Evolutionary conservation across 2,888 invertebrate genomes (phyloP).

Genomic region (Biston betularia): DNA sequence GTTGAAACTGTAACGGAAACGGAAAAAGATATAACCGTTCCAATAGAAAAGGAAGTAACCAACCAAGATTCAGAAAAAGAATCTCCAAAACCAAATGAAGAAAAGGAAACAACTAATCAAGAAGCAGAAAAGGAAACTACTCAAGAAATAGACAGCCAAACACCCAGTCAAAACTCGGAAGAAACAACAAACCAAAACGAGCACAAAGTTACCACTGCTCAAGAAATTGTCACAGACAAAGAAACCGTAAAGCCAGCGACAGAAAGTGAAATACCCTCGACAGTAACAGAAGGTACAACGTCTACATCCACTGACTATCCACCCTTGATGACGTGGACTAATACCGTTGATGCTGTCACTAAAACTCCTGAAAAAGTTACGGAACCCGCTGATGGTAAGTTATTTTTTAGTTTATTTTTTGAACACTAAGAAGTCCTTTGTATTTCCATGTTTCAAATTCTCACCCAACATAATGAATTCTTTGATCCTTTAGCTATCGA

Average conservation of each 20-base stretch:
- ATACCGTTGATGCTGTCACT: conserved; percentile 65
- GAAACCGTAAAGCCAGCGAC: conserved; percentile 58
- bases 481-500: no score
- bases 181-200: conserved; percentile 45
- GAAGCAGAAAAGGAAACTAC: conserved; percentile 8
- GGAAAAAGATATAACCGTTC: conserved; percentile 40
- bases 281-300: conserved; percentile 45
- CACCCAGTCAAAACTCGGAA: conserved; percentile 25
- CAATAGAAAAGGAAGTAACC: conserved; percentile 13
- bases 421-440: no score
- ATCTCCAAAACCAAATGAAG: conserved; percentile 14
- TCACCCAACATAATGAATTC: no score
- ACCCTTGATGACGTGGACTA: conserved; percentile 85
- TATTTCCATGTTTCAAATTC: no score
- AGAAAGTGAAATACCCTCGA: conserved; percentile 51
- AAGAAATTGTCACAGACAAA: conserved; percentile 52
- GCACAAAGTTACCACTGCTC: conserved; percentile 30
- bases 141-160: conserved; percentile 31
- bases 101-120: conserved; percentile 36
- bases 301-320: conserved; percentile 62
- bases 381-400: conserved; percentile 66
- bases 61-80: conserved; percentile 14
- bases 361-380: conserved; percentile 63
- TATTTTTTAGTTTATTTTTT: not conserved
- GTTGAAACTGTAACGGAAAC: conserved; percentile 45